Percentiles rank a stretch among this genome's conserved stretches.
phyloP scores from a whole-genome alignment of 1,140 invertebrate species.

The Diachasmimorpha longicaudata region DNA sequence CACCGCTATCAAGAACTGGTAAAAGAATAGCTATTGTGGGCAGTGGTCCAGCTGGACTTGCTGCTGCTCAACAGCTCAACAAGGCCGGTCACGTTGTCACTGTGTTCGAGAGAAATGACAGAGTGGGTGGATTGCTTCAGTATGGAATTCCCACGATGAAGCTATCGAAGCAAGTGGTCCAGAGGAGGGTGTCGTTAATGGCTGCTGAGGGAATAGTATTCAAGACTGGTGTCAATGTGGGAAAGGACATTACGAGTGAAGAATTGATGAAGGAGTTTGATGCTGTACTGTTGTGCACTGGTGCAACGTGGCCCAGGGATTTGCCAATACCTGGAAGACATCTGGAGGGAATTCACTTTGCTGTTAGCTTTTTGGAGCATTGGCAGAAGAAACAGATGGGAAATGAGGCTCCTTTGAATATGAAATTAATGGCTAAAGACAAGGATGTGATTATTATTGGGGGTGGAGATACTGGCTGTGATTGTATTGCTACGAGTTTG shows the following conservation, averaged over 20 bases:
- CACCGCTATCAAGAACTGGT: conserved; percentile 77
- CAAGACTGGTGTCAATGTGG: conserved; percentile 88
- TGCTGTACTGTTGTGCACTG: conserved; percentile 88
- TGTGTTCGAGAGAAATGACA: conserved; percentile 96
- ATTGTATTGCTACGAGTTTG: conserved; percentile 97
- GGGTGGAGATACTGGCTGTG: conserved; percentile 98
- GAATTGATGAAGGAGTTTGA: conserved; percentile 79
- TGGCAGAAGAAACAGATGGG: conserved; percentile 97
- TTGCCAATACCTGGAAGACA: conserved; percentile 84
- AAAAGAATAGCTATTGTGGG: conserved; percentile 93
- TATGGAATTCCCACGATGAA: conserved; percentile 99
- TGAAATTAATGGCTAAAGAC: conserved; percentile 81
- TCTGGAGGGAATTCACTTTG: conserved; percentile 92
- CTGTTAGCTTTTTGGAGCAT: conserved; percentile 95
- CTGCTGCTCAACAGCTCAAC: conserved; percentile 96
- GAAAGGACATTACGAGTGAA: conserved; percentile 85
- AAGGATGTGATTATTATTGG: conserved; percentile 98
- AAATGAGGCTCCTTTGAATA: conserved; percentile 46
- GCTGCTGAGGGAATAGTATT: conserved; percentile 91
- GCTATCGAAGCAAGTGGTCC: conserved; percentile 90
- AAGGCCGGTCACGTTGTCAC: conserved; percentile 89
- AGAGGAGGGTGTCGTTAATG: conserved; percentile 87
- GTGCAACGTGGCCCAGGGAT: conserved; percentile 96
- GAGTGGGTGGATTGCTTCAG: conserved; percentile 91
- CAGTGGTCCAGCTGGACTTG: conserved; percentile 93